phyloP scores from a whole-genome alignment of 2,113 vertebrate genomes.

The Gallinago paraguaiae region DNA sequence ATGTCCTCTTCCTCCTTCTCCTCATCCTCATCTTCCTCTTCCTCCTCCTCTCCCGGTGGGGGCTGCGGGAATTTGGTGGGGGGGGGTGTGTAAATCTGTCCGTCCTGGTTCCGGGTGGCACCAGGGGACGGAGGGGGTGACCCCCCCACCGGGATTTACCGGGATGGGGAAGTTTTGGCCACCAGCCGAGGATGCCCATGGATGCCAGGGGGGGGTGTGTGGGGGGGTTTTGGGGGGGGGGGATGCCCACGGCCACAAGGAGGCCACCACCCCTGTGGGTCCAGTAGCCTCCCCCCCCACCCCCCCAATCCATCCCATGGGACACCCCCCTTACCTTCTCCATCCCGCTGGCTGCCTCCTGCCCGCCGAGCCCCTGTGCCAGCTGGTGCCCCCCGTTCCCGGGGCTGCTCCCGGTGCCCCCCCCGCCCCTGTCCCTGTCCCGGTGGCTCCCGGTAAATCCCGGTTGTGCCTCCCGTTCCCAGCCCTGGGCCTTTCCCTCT shows the following conservation, averaged over 20 bases:
- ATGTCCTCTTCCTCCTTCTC: not conserved
- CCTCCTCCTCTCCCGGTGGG: not conserved
- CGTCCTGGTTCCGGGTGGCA: accelerated
- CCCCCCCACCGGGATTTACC: not conserved
- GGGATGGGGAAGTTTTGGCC: not conserved
- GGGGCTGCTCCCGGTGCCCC: not conserved
- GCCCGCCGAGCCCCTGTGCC: accelerated
- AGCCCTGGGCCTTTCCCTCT: not conserved
- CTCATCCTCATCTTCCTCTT: not conserved
- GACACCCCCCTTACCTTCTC: not conserved
- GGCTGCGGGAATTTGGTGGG: not conserved
- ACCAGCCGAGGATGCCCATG: not conserved
- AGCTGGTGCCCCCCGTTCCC: not conserved
- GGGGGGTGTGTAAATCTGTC: not conserved
- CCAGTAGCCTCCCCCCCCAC: not conserved
- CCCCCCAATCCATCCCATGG: not conserved
- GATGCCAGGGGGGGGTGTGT: no score
- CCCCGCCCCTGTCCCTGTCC: not conserved
- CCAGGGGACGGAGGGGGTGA: no score
- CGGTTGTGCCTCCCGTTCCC: not conserved
- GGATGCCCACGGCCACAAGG: not conserved
- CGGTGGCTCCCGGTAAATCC: not conserved
- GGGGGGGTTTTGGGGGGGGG: not conserved
- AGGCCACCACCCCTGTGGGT: accelerated
- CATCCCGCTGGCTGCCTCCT: not conserved